Base-by-base conservation (phyloP, 2,113 vertebrate species). In the Microcebus ravelobensis region DNA sequence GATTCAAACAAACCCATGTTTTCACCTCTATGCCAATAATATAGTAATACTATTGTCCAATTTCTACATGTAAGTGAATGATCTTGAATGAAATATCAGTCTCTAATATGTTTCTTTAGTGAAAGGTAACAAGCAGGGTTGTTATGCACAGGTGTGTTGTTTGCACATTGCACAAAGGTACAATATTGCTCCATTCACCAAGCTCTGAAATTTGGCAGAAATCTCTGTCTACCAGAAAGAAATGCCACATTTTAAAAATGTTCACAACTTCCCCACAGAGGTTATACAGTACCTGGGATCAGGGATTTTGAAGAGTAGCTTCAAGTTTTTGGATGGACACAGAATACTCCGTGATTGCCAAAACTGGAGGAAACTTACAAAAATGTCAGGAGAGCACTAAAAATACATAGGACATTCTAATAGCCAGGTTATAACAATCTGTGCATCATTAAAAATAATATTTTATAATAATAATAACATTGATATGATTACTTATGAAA, bases 61-160 rank as follows among this genome's bases (percentile, higher is more conserved):
- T 20, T 42, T 42, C 9, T 27, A 59, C 2, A 1, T n/a, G 15
- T 42, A 61, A 74, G 7, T 34, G 23, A n/a, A 71, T 27, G 29
- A 5, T 11, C 0, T 25, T 45, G 3, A 85, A 31, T 17, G 29
- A 81, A 29, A 29, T 57, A 48, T 31, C 21, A 57, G 1, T 67
- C 8, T 59, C 31, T 20, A 36, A 36, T 31, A 17, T 2, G 27
- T 5, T 10, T 48, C n/a, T 31, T 77, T 39, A 50, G 20, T 65
- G 14, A 45, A 48, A 31, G 14, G 20, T 15, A 36, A 18, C 1
- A 45, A 48, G 8, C 8, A n/a, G 14, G 3, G 4, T 1, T 73
- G 4, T 15, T 11, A 3, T 5, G 11, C 61, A 57, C 36, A n/a
- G 2, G 14, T 39, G 4, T 20, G 14, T 1, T 23, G 48, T 36